Percentiles rank a stretch among this genome's conserved stretches.
Evolutionary conservation across 2,797 vertebrate species (phyloP).

Genomic region (Furcifer pardalis): DNA sequence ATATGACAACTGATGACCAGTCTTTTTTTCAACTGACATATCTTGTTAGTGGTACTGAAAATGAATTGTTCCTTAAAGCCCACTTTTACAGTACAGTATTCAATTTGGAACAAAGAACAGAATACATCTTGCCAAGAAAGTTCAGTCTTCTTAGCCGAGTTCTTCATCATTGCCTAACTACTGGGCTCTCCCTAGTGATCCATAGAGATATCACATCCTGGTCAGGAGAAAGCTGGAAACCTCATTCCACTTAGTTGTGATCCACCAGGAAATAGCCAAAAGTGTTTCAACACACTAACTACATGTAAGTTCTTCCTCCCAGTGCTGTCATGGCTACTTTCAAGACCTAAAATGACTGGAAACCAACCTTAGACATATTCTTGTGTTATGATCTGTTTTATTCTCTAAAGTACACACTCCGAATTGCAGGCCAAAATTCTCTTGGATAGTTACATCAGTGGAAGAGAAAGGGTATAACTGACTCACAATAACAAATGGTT

Average conservation of each 20-base stretch:
- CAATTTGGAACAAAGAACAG: neutral
- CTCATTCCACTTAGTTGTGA: neutral
- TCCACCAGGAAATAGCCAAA: neutral
- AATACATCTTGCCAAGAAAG: neutral
- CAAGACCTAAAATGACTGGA: neutral
- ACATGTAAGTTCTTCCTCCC: neutral
- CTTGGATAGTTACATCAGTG: no score
- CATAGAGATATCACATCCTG: neutral
- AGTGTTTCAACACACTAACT: neutral
- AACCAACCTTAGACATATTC: neutral
- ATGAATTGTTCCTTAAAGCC: neutral
- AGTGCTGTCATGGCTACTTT: neutral
- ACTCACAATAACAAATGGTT: no score
- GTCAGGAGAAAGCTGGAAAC: neutral
- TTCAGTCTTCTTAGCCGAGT: neutral
- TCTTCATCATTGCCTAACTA: neutral
- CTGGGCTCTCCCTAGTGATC: slow-evolving; percentile 26
- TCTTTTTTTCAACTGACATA: neutral
- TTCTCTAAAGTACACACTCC: neutral
- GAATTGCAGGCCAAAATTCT: neutral
- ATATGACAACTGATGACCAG: neutral
- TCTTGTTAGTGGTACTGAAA: neutral
- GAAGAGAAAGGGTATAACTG: no score
- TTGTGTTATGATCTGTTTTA: neutral
- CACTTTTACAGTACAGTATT: neutral